These are phyloP conservation scores for Crioceris asparagi DNA, from an alignment of 2,888 invertebrate species.

Conservation along the genomic window DNA sequence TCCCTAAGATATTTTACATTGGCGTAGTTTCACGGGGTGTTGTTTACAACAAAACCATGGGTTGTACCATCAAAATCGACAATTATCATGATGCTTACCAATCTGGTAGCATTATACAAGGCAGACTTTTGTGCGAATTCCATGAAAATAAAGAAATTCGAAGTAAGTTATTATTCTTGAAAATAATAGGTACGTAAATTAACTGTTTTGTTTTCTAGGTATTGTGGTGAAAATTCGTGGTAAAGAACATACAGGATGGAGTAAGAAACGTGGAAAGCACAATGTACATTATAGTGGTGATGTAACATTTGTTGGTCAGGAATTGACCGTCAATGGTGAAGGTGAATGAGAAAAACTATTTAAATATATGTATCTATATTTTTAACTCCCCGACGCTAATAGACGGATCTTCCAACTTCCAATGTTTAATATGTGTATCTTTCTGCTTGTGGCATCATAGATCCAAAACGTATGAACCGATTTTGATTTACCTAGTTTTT, in stretches of 20 bases:
- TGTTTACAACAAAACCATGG: no score
- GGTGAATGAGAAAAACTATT: constrained; percentile 15
- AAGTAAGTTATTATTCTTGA: constrained; percentile 11
- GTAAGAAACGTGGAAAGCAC: constrained; percentile 16
- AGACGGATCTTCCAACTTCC: no score
- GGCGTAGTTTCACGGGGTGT: no score
- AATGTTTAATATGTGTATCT: no score
- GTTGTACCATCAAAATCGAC: background rate
- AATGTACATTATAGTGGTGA: constrained; percentile 18
- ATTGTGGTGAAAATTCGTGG: constrained; percentile 18
- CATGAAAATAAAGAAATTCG: constrained; percentile 13
- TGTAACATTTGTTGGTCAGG: constrained; percentile 14
- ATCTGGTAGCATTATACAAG: constrained; percentile 15
- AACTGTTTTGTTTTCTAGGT: no score
- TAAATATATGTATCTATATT: no score
- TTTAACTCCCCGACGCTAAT: no score
- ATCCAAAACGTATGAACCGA: no score
- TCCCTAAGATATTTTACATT: no score
- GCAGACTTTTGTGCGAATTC: constrained; percentile 15
- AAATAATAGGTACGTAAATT: no score
- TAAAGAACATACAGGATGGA: constrained; percentile 22
- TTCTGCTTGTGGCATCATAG: no score
- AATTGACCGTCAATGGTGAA: constrained; percentile 16
- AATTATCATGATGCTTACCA: constrained; percentile 2
- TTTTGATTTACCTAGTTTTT: no score